These are phyloP conservation scores for Brevimyrus niger DNA, from an alignment of 2,113 vertebrate species.

Conservation along the genomic window DNA sequence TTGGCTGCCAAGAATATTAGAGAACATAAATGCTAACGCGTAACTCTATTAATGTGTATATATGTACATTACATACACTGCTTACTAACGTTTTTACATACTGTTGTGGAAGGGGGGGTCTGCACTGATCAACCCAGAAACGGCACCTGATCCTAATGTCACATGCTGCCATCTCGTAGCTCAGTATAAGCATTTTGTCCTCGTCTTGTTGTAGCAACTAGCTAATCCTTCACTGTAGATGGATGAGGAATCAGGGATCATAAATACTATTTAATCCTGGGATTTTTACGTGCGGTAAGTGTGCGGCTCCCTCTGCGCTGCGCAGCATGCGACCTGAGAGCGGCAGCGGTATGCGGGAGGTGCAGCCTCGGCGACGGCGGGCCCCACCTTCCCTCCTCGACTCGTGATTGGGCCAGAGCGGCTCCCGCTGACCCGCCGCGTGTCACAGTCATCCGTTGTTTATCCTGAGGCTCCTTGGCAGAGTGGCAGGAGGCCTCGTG, in stretches of 20 bases:
- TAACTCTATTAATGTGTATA: background rate
- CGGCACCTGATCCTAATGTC: background rate
- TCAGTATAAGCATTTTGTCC: background rate
- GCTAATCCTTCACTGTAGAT: background rate
- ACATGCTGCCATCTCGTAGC: background rate
- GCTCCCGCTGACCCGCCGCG: slow-evolving; percentile 29
- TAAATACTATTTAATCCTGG: background rate
- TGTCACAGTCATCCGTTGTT: slow-evolving; percentile 56
- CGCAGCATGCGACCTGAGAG: background rate
- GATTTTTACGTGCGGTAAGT: background rate
- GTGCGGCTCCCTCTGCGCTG: background rate
- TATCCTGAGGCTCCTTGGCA: slow-evolving; percentile 34
- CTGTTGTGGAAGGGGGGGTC: background rate
- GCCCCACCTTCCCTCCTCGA: slow-evolving; percentile 1
- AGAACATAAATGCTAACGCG: background rate
- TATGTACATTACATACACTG: background rate
- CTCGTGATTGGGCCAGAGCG: background rate
- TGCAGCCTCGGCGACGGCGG: background rate
- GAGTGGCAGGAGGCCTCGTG: slow-evolving; percentile 36
- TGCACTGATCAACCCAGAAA: background rate
- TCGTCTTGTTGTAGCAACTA: background rate
- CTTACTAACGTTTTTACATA: background rate
- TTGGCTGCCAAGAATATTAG: background rate
- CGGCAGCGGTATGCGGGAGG: background rate
- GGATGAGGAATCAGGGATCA: background rate